phyloP scores from a whole-genome alignment of 1,140 invertebrate genomes.

The Heliconius hermathena region DNA sequence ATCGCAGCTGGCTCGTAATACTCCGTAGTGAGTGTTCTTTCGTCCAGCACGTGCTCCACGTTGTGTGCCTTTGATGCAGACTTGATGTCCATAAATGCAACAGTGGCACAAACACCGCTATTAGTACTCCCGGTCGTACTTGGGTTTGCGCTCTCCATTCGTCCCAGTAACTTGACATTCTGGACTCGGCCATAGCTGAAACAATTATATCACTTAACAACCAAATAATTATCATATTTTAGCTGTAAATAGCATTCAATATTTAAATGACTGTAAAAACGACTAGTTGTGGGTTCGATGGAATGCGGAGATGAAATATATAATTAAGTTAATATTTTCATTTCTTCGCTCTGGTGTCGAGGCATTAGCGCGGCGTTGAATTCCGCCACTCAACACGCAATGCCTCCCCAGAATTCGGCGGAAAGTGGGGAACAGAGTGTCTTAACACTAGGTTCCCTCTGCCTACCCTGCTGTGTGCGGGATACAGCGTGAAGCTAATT shows the following conservation, averaged over 20 bases:
- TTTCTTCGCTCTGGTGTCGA: no score
- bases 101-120: constrained; percentile 89
- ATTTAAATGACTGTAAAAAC: no score
- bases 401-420: no score
- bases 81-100: constrained; percentile 98
- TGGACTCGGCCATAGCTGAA: constrained; percentile 97
- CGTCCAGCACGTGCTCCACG: constrained; percentile 93
- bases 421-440: no score
- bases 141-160: constrained; percentile 83
- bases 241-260: neutral
- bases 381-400: no score
- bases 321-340: no score
- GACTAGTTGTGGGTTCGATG: no score
- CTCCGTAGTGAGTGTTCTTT: constrained; percentile 92
- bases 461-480: no score
- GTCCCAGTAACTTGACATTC: constrained; percentile 93
- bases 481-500: no score
- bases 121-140: constrained; percentile 73
- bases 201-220: constrained; percentile 44
- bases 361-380: no score
- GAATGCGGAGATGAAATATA: no score
- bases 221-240: neutral
- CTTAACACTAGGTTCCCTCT: no score
- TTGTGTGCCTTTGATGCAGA: constrained; percentile 96
- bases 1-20: constrained; percentile 95